Conservation (phyloP, 2,113 vertebrate species). For the Aegotheles bennettii region DNA sequence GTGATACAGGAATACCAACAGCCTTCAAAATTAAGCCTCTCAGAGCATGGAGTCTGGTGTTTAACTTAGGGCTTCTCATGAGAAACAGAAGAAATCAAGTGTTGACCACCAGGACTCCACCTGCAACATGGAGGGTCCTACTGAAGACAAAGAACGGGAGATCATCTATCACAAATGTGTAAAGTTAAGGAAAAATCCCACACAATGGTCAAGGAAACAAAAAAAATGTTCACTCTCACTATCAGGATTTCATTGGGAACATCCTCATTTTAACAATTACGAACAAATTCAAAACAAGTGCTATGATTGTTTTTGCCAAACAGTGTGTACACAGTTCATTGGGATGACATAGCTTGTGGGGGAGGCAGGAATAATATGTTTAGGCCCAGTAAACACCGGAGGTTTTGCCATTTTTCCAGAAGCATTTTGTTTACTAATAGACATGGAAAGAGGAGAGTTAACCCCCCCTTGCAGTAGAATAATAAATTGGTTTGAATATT, state of each 20-base stretch:
- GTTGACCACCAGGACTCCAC: neutral
- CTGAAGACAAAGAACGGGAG: neutral
- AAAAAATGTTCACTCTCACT: neutral
- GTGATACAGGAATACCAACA: neutral
- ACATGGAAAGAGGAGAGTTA: neutral
- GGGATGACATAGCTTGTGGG: conserved; percentile 46
- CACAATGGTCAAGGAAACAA: neutral
- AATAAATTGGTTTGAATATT: conserved; percentile 5
- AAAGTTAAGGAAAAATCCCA: neutral
- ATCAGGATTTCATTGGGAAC: conserved; percentile 3
- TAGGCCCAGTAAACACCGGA: conserved; percentile 45
- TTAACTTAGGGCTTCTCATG: neutral
- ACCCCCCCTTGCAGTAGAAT: neutral
- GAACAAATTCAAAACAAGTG: conserved; percentile 51
- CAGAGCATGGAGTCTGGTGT: neutral
- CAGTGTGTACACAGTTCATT: conserved; percentile 33
- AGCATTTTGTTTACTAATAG: conserved; percentile 52
- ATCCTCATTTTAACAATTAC: conserved; percentile 34
- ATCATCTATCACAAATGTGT: neutral
- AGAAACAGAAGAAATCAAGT: neutral
- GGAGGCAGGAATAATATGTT: conserved; percentile 51
- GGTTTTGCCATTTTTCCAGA: conserved; percentile 46
- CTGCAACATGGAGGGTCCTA: neutral
- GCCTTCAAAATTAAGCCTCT: neutral
- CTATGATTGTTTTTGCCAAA: conserved; percentile 60